Evolutionary conservation across 1,140 invertebrate species (phyloP).

Genomic region (Hylaeus volcanicus): DNA sequence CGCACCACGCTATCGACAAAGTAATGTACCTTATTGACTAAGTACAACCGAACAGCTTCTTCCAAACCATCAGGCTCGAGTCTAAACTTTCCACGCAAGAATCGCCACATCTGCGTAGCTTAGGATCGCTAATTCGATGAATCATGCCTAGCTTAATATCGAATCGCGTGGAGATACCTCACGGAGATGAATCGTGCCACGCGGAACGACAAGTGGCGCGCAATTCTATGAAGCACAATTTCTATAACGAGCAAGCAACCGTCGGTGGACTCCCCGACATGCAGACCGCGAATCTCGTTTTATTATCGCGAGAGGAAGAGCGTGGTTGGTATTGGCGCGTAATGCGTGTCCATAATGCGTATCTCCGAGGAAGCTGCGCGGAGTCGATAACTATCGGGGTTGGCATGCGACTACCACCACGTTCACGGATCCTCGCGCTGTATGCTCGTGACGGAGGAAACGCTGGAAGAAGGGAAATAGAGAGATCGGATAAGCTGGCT

Average conservation of each 20-base stretch:
- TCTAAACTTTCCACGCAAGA: too few species aligned
- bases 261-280: not conserved
- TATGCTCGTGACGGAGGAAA: not conserved
- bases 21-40: too few species aligned
- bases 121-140: not conserved
- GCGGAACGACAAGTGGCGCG: not conserved
- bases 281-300: constrained; percentile 26
- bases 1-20: too few species aligned
- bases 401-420: constrained; percentile 11
- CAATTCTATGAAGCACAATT: constrained; percentile 19
- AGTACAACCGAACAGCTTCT: too few species aligned
- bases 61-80: too few species aligned
- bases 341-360: constrained; percentile 36
- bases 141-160: not conserved
- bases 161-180: not conserved
- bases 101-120: too few species aligned
- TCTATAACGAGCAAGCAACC: constrained; percentile 6
- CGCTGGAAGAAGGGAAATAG: constrained; percentile 42
- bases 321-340: constrained; percentile 14
- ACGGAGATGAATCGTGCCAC: not conserved
- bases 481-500: constrained; percentile 40
- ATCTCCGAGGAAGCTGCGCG: constrained; percentile 21
- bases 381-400: constrained; percentile 16
- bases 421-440: constrained; percentile 18
- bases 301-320: not conserved